Evolutionary conservation across 2,113 vertebrate genomes (phyloP).

Genomic region (Natator depressus): DNA sequence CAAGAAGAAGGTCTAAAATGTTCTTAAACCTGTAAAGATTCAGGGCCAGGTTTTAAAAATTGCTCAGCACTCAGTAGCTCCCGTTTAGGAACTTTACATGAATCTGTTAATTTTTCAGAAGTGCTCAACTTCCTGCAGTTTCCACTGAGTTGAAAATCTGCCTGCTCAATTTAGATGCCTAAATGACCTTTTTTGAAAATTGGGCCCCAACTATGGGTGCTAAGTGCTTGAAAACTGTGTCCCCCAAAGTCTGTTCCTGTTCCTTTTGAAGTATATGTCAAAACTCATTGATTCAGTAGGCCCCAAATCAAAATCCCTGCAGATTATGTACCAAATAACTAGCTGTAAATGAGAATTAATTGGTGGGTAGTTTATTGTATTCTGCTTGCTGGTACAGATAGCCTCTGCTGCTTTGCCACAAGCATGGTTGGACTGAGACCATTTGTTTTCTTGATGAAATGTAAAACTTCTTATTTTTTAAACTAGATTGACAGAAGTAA

Average conservation of each 20-base stretch:
- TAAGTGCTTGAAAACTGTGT: neutral
- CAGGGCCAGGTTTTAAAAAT: neutral
- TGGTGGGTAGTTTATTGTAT: neutral
- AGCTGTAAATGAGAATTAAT: neutral
- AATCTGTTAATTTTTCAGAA: neutral
- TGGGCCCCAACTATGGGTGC: neutral
- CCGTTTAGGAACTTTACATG: neutral
- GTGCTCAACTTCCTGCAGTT: neutral
- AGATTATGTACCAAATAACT: neutral
- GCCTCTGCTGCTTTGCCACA: neutral
- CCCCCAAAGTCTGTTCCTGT: neutral
- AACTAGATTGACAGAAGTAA: slow-evolving; percentile 21
- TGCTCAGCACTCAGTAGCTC: neutral
- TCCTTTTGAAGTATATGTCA: neutral
- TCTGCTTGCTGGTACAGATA: neutral
- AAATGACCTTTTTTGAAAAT: neutral
- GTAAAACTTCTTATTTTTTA: neutral
- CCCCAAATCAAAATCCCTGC: neutral
- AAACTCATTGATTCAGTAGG: neutral
- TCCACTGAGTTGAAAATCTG: neutral
- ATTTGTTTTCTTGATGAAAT: neutral
- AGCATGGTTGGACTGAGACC: fast-evolving
- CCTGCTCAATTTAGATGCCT: neutral
- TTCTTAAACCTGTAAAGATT: neutral
- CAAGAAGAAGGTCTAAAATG: neutral